A percentile compares a stretch with the other conserved stretches of the same genome.
These are phyloP conservation scores for Sebastes itinus DNA, from an alignment of 2,797 vertebrate species.

Conservation along the genomic window DNA sequence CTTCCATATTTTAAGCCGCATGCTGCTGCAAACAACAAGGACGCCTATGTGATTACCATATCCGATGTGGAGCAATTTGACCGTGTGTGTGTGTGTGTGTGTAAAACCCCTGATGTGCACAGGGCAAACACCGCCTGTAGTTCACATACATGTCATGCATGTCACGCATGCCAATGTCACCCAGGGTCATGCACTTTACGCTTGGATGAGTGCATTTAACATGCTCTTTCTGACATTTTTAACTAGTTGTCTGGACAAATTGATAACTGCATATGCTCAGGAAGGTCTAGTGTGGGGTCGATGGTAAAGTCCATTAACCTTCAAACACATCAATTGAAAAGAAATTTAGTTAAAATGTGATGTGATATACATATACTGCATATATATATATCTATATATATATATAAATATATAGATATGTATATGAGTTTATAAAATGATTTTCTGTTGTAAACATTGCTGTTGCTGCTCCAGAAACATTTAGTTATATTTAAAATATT, in stretches of 20 bases:
- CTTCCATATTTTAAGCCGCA: constrained; percentile 1
- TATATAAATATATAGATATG: too few relatives aligned
- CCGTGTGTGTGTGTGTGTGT: not conserved
- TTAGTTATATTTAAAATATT: too few relatives aligned
- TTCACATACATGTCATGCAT: not conserved
- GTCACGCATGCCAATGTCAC: not conserved
- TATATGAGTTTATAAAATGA: too few relatives aligned
- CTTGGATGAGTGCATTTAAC: not conserved
- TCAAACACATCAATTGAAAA: too few relatives aligned
- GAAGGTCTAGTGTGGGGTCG: not conserved
- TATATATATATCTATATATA: too few relatives aligned
- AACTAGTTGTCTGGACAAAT: not conserved
- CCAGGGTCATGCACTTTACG: not conserved
- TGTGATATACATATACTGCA: too few relatives aligned
- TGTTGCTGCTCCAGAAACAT: too few relatives aligned
- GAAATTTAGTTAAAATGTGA: too few relatives aligned
- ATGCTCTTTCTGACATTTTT: not conserved
- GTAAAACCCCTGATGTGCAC: not conserved
- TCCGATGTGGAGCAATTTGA: too few relatives aligned
- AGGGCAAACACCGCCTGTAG: not conserved
- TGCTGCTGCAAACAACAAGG: constrained; percentile 11
- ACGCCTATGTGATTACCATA: not conserved
- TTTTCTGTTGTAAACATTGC: too few relatives aligned
- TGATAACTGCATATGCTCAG: not conserved
- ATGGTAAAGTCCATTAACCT: not conserved